These are phyloP conservation scores for Micromesistius poutassou DNA, from an alignment of 2,797 vertebrate species.

Conservation along the genomic window DNA sequence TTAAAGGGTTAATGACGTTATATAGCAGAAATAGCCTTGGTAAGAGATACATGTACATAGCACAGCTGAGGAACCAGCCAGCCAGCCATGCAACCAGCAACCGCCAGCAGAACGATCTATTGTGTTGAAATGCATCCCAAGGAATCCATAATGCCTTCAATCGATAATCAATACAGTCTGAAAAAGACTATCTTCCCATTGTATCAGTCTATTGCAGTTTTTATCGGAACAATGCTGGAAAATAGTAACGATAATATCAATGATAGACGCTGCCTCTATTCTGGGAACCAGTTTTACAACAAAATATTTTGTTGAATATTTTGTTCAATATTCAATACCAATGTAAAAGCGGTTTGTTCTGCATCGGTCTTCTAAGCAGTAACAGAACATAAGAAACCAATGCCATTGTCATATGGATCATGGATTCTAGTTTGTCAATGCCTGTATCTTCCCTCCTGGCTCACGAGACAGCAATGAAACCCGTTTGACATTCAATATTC, in stretches of 20 bases:
- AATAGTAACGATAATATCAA: background rate
- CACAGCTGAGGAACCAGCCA: background rate
- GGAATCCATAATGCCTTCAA: background rate
- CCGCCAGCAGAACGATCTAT: background rate
- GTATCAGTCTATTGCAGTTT: background rate
- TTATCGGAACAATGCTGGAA: background rate
- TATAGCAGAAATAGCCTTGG: background rate
- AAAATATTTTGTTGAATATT: too few relatives aligned
- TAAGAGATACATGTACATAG: background rate
- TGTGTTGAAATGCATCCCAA: background rate
- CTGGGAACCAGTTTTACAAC: background rate
- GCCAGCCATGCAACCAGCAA: background rate
- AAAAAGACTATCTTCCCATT: background rate
- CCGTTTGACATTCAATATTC: background rate
- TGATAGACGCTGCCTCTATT: background rate
- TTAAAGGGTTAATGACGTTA: background rate
- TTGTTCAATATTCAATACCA: background rate
- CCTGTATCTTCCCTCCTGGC: too few relatives aligned
- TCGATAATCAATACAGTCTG: background rate
- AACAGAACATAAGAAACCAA: background rate
- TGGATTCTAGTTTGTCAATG: background rate
- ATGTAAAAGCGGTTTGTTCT: background rate
- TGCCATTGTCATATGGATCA: background rate
- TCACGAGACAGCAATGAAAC: background rate
- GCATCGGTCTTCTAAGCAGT: background rate